These are phyloP conservation scores for Hycleus cichorii DNA, from an alignment of 1,140 invertebrate genomes.

Conservation along the genomic window DNA sequence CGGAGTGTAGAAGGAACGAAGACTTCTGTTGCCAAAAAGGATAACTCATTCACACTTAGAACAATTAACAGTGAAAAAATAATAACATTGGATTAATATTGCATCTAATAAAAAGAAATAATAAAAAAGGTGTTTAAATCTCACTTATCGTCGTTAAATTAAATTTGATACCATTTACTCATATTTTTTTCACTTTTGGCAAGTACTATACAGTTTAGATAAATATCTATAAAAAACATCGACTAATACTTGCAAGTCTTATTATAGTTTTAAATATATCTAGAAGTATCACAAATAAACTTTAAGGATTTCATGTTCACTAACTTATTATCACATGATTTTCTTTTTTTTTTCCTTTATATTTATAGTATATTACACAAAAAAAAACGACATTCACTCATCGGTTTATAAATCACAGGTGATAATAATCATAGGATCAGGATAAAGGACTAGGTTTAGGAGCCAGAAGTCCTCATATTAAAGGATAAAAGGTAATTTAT, in stretches of 20 bases:
- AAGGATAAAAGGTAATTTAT: slow-evolving; percentile 25
- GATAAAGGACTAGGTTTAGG: slow-evolving; percentile 30
- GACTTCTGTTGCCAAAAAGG: slow-evolving; percentile 33
- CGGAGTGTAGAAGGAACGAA: slow-evolving; percentile 36
- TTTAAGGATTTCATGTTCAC: slow-evolving; percentile 27
- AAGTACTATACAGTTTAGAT: slow-evolving; percentile 12
- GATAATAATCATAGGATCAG: slow-evolving; percentile 17
- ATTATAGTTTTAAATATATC: slow-evolving; percentile 23
- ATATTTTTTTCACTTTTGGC: slow-evolving; percentile 1
- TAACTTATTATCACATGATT: slow-evolving; percentile 30
- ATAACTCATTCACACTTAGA: slow-evolving; percentile 22
- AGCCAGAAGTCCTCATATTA: slow-evolving; percentile 34
- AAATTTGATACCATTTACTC: slow-evolving; percentile 8
- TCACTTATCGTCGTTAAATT: slow-evolving; percentile 11
- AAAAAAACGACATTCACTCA: slow-evolving; percentile 18
- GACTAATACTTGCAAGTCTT: slow-evolving; percentile 28
- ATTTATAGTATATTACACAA: slow-evolving; percentile 17
- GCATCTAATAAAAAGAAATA: slow-evolving; percentile 8
- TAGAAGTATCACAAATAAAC: slow-evolving; percentile 30
- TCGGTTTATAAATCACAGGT: slow-evolving; percentile 16
- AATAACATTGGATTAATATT: slow-evolving; percentile 10
- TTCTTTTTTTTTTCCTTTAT: background rate
- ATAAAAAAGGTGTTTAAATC: slow-evolving; percentile 5
- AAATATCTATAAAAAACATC: slow-evolving; percentile 18
- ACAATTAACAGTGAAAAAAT: slow-evolving; percentile 7